phyloP scores from a whole-genome alignment of 1,140 invertebrate genomes.

The Diplogasteroides magnus region DNA sequence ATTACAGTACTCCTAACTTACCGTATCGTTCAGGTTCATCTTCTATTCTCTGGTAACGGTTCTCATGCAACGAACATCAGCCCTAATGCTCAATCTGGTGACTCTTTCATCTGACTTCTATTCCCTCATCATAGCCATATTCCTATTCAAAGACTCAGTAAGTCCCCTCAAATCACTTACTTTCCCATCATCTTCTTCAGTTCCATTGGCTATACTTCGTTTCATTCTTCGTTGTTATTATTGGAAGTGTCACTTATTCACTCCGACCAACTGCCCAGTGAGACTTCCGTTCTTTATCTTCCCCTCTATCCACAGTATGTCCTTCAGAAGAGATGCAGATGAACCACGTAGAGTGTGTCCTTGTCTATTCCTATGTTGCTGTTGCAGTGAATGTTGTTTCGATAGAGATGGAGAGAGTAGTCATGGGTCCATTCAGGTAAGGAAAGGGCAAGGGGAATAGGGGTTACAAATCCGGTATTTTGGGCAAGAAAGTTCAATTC shows the following conservation, averaged over 20 bases:
- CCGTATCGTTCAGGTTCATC: slow-evolving; percentile 63
- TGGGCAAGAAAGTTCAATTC: too few relatives aligned
- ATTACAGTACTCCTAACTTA: too few relatives aligned
- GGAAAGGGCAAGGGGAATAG: too few relatives aligned
- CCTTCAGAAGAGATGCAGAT: slow-evolving; percentile 27
- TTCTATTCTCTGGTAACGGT: slow-evolving; percentile 73
- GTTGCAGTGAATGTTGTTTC: slow-evolving; percentile 32
- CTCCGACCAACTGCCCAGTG: slow-evolving; percentile 14
- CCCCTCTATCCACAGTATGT: not conserved
- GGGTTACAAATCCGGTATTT: too few relatives aligned
- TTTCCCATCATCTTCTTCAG: slow-evolving; percentile 22
- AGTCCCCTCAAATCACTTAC: slow-evolving; percentile 26
- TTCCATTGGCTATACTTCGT: slow-evolving; percentile 50
- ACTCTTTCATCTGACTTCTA: slow-evolving; percentile 80
- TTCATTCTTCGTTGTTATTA: slow-evolving; percentile 47
- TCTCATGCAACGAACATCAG: slow-evolving; percentile 72
- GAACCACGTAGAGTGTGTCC: slow-evolving; percentile 31
- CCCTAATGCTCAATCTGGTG: slow-evolving; percentile 74
- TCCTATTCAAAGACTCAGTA: slow-evolving; percentile 77
- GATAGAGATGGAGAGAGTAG: slow-evolving; percentile 19
- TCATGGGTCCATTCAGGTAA: slow-evolving; percentile 27
- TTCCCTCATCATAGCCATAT: slow-evolving; percentile 72
- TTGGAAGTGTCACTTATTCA: slow-evolving; percentile 49
- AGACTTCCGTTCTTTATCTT: not conserved
- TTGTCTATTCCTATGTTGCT: slow-evolving; percentile 32